These are phyloP conservation scores for Telenomus remus DNA, from an alignment of 1,140 invertebrate genomes.

Conservation along the genomic window DNA sequence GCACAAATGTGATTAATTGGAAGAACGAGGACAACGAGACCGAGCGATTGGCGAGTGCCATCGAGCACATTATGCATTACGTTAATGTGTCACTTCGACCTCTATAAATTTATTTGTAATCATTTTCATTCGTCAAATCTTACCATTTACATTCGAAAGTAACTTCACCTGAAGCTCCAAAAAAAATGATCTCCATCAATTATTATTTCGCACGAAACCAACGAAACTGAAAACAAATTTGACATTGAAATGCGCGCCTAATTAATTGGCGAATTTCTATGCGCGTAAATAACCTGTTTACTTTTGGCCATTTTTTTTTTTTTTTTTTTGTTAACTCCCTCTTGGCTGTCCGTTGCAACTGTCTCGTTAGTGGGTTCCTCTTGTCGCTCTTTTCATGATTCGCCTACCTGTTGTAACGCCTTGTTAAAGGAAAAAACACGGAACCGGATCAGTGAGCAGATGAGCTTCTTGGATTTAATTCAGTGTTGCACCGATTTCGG, in stretches of 20 bases:
- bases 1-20: slow-evolving; percentile 65
- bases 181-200: neutral
- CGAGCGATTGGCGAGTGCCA: slow-evolving; percentile 67
- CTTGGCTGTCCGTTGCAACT: slow-evolving; percentile 50
- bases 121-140: slow-evolving; percentile 50
- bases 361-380: slow-evolving; percentile 50
- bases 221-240: too few relatives aligned
- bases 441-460: too few relatives aligned
- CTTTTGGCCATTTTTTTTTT: slow-evolving; percentile 27
- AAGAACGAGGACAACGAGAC: slow-evolving; percentile 70
- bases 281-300: slow-evolving; percentile 26
- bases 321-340: slow-evolving; percentile 19
- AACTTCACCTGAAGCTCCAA: slow-evolving; percentile 7
- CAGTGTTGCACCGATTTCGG: slow-evolving; percentile 48
- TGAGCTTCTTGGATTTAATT: slow-evolving; percentile 44
- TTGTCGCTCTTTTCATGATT: slow-evolving; percentile 35
- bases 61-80: slow-evolving; percentile 32
- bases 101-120: slow-evolving; percentile 45
- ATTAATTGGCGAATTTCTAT: too few relatives aligned
- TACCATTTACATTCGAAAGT: slow-evolving; percentile 39
- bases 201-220: too few relatives aligned
- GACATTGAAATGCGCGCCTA: too few relatives aligned
- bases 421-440: slow-evolving; percentile 51
- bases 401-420: slow-evolving; percentile 56
- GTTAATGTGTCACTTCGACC: slow-evolving; percentile 44